A percentile compares a stretch with the other conserved stretches of the same genome.
Evolutionary conservation across 2,113 vertebrate species (phyloP).

Genomic region (Pardalotus punctatus): DNA sequence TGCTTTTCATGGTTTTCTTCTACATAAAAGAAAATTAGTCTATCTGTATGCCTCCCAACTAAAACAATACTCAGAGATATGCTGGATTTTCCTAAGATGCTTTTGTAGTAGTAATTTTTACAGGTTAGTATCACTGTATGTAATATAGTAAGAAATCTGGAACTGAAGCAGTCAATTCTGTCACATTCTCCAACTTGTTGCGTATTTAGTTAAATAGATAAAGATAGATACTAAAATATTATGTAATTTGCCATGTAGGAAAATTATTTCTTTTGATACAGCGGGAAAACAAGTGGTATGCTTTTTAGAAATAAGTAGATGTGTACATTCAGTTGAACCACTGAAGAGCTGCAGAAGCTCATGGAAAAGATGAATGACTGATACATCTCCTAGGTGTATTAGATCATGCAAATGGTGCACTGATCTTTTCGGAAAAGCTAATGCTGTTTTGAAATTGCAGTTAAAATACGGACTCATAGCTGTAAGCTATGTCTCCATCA

Average conservation of each 20-base stretch:
- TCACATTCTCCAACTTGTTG: neutral
- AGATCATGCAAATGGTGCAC: neutral
- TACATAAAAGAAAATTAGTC: neutral
- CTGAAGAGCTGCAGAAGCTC: neutral
- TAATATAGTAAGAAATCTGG: neutral
- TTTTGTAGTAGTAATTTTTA: neutral
- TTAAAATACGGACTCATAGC: neutral
- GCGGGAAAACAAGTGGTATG: neutral
- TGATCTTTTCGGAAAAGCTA: neutral
- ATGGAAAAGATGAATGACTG: neutral
- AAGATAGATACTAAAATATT: conserved; percentile 6
- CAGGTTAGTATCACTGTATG: neutral
- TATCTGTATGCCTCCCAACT: neutral
- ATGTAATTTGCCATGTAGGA: neutral
- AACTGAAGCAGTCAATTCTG: neutral
- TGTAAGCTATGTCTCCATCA: neutral
- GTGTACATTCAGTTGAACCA: neutral
- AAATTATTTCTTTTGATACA: conserved; percentile 3
- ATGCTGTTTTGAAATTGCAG: neutral
- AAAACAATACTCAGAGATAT: neutral
- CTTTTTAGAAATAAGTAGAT: neutral
- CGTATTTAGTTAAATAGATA: conserved; percentile 6
- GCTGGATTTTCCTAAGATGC: neutral
- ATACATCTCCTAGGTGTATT: neutral
- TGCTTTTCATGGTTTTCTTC: neutral